Evolutionary conservation across 2,113 vertebrate species (phyloP), one percentile per base, ranked within the genome.

Genomic region (Caranx ignobilis): DNA sequence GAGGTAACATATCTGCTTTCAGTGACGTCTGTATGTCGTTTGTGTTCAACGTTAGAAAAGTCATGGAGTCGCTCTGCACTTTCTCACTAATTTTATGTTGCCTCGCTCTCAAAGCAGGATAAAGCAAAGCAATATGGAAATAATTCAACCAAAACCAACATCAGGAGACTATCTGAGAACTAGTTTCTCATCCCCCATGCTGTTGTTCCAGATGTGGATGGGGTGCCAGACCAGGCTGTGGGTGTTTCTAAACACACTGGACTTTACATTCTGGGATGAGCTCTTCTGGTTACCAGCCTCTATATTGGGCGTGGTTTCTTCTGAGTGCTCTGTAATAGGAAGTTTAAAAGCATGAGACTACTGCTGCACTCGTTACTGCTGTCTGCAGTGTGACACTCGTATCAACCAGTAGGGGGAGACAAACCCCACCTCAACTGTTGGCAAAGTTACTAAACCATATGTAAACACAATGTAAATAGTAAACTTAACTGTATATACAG

Each of bases 391-490:
- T 77, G 34, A 75, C 48, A 64, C 77, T 11, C 26, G 13, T 61
- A 4, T 65, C 2, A 72, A 85, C 88, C 92, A 93, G 26, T 59
- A 89, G 91, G 67, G 87, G 92, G 90, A 77, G 87, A 70, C 89
- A 87, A 63, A 88, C 6, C 39, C 41, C 86, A 80, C 18, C 55
- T 82, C 65, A 62, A 69, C 65, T 59, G 47, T 71, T 87, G 61
- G 76, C 21, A 18, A 83, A 86, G 55, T 69, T 54, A 79, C 77
- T 85, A 71, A 84, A 79, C 71, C 50, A 73, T 19, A 48, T 75
- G 63, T 87, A 82, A 31, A 87, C 73, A 56, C 13, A 37, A 31
- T 94, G 92, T 94, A 93, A 91, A 92, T 90, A 91, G 32, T 81
- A 79, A 84, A 81, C 48, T 67, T 86, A 57, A 87, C 81, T 93